phyloP scores from a whole-genome alignment of 2,888 invertebrate genomes.

The Lysandra coridon region DNA sequence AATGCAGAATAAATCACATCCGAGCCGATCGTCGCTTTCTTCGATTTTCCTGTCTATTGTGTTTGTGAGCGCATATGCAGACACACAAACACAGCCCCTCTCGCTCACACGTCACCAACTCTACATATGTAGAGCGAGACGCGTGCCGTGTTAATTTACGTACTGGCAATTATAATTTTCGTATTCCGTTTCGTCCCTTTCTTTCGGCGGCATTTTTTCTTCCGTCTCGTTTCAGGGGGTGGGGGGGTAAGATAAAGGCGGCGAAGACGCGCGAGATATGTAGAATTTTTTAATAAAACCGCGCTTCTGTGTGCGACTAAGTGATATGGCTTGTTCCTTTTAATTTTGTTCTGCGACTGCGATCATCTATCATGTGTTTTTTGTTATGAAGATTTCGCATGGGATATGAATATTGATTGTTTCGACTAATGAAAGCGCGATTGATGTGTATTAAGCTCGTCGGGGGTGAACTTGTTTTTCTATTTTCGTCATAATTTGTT shows the following conservation, averaged over 20 bases:
- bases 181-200: constrained; percentile 67
- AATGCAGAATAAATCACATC: constrained; percentile 61
- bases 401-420: constrained; percentile 81
- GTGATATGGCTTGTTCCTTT: constrained; percentile 81
- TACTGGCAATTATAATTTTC: constrained; percentile 80
- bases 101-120: constrained; percentile 47
- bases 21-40: constrained; percentile 67
- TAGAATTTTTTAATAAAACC: constrained; percentile 79
- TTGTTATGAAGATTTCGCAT: constrained; percentile 71
- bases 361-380: constrained; percentile 73
- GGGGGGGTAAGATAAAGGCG: constrained; percentile 66
- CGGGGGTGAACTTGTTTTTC: constrained; percentile 51
- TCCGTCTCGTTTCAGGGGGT: constrained; percentile 61
- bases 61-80: constrained; percentile 75
- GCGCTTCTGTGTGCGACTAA: constrained; percentile 77
- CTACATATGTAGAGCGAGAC: constrained; percentile 50
- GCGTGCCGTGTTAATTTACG: constrained; percentile 77
- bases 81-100: constrained; percentile 61
- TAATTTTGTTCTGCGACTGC: constrained; percentile 75
- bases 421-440: constrained; percentile 75
- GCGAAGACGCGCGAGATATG: constrained; percentile 77
- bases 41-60: constrained; percentile 77
- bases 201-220: constrained; percentile 66
- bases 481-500: constrained; percentile 32
- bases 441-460: constrained; percentile 69